phyloP scores from a whole-genome alignment of 1,140 invertebrate species.

The Delia radicum region DNA sequence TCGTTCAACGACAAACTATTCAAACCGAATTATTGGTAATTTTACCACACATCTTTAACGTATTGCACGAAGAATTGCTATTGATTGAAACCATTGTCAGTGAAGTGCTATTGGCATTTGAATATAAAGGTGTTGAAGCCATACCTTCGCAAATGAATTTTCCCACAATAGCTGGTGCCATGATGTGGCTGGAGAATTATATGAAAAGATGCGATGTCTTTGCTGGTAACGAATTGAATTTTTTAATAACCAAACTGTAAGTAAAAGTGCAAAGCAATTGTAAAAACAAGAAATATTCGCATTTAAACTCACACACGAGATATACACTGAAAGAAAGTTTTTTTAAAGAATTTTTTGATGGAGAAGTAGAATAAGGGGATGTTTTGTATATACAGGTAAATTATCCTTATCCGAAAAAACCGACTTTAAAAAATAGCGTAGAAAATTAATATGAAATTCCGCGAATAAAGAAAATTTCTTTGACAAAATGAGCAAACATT shows the following conservation, averaged over 20 bases:
- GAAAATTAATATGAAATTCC: no score
- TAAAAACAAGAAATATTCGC: no score
- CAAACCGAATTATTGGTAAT: conserved; percentile 40
- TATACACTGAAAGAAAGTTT: no score
- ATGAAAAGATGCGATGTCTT: conserved; percentile 41
- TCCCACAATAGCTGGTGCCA: conserved; percentile 68
- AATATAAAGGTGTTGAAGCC: conserved; percentile 38
- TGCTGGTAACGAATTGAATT: conserved; percentile 36
- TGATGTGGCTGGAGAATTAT: conserved; percentile 68
- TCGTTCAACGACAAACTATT: conserved; percentile 40
- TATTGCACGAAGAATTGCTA: conserved; percentile 41
- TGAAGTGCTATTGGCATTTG: conserved; percentile 37
- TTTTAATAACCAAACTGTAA: conserved; percentile 38
- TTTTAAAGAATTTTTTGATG: no score
- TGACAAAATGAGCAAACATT: no score
- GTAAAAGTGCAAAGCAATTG: conserved; percentile 26
- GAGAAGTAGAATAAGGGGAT: no score
- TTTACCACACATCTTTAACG: conserved; percentile 41
- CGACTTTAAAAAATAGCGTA: no score
- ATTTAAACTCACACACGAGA: no score
- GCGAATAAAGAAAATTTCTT: no score
- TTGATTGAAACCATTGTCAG: conserved; percentile 41
- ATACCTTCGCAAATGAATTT: conserved; percentile 63
- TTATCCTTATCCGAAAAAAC: no score
- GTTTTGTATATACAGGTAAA: no score